Evolutionary conservation across 2,113 vertebrate species (phyloP).

Genomic region (Ibidorhyncha struthersii): DNA sequence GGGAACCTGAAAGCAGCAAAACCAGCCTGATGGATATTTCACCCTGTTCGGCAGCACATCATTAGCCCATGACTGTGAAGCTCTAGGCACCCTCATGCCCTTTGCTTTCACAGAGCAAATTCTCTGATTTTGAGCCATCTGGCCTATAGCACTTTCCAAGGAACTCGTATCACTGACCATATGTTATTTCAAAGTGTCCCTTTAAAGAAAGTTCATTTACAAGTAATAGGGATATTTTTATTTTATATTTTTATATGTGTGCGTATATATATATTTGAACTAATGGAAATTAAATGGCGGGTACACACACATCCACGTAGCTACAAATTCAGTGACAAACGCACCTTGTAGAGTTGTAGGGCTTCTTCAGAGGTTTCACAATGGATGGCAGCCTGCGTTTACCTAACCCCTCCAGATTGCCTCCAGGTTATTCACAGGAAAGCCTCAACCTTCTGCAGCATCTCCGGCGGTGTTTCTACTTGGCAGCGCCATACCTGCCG

Average conservation of each 20-base stretch:
- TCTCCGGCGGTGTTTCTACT: background rate
- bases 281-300: background rate
- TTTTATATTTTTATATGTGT: background rate
- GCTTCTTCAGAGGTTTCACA: background rate
- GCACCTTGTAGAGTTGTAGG: background rate
- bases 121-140: background rate
- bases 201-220: background rate
- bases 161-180: background rate
- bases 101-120: background rate
- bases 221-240: background rate
- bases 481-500: background rate
- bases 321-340: background rate
- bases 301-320: background rate
- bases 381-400: background rate
- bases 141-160: background rate
- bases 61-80: background rate
- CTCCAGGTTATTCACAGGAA: background rate
- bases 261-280: background rate
- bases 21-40: background rate
- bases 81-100: background rate
- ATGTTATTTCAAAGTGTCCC: background rate
- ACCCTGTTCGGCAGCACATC: background rate
- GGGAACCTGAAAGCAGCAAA: background rate
- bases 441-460: background rate
- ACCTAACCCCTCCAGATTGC: background rate